These are phyloP conservation scores for Galemys pyrenaicus DNA, from an alignment of 2,113 vertebrate genomes.

Conservation along the genomic window DNA sequence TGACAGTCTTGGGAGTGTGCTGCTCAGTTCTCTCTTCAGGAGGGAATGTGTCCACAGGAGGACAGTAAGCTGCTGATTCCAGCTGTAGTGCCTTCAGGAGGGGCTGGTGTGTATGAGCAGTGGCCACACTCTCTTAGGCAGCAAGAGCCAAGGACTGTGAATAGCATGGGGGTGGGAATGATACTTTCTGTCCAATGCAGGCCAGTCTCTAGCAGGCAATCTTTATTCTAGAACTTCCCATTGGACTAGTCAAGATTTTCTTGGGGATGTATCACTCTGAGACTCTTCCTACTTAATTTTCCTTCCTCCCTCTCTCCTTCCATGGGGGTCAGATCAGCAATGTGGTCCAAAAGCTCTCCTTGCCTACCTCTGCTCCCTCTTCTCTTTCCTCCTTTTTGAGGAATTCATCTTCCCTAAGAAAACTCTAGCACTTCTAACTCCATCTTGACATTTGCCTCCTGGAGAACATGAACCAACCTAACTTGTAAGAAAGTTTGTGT, in stretches of 20 bases:
- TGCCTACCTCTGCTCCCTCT: neutral
- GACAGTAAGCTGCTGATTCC: neutral
- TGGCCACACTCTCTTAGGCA: neutral
- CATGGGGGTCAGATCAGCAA: neutral
- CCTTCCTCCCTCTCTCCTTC: neutral
- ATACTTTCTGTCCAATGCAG: neutral
- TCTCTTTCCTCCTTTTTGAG: neutral
- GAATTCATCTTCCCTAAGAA: neutral
- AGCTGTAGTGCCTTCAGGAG: neutral
- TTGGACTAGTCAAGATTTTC: neutral
- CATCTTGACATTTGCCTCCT: neutral
- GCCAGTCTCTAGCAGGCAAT: neutral
- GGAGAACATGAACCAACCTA: neutral
- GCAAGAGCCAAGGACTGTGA: neutral
- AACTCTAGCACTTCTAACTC: neutral
- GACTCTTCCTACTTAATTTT: neutral
- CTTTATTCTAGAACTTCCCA: neutral
- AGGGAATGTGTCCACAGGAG: neutral
- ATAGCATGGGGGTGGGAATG: neutral
- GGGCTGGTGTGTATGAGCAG: neutral
- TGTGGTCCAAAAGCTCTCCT: neutral
- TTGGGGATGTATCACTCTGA: neutral
- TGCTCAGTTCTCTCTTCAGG: too few species aligned
- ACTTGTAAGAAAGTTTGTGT: neutral
- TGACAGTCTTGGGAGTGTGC: neutral